Evolutionary conservation across 2,113 vertebrate species (phyloP).

Genomic region (Caranx melampygus): DNA sequence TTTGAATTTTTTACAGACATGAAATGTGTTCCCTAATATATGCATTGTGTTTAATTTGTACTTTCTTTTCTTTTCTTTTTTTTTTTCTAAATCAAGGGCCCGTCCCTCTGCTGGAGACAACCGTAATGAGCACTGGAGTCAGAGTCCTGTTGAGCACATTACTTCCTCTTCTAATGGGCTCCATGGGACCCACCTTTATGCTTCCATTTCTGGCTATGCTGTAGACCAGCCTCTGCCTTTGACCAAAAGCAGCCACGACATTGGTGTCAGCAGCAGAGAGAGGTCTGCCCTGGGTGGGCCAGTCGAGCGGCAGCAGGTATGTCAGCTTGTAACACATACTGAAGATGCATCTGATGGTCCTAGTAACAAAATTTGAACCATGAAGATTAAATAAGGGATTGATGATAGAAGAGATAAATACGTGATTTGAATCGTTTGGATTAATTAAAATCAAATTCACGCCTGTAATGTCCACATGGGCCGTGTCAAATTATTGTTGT

Average conservation of each 20-base stretch:
- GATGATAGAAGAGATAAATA: background rate
- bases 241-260: conserved; percentile 91
- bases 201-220: conserved; percentile 88
- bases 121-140: conserved; percentile 90
- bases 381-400: background rate
- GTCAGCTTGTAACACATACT: background rate
- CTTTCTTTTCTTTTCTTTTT: background rate
- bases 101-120: conserved; percentile 91
- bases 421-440: background rate
- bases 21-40: background rate
- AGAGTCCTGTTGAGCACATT: conserved; percentile 88
- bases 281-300: conserved; percentile 79
- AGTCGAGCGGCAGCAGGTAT: conserved; percentile 93
- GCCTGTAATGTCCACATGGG: background rate
- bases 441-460: background rate
- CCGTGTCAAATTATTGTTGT: background rate
- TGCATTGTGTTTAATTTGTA: conserved; percentile 12
- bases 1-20: background rate
- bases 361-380: background rate
- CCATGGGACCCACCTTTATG: conserved; percentile 87
- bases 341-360: background rate
- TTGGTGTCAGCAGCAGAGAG: conserved; percentile 71
- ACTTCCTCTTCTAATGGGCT: conserved; percentile 89
- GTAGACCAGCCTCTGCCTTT: conserved; percentile 94
- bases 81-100: conserved; percentile 79